These are phyloP conservation scores for Cygnus atratus DNA, from an alignment of 2,113 vertebrate genomes.

Conservation along the genomic window DNA sequence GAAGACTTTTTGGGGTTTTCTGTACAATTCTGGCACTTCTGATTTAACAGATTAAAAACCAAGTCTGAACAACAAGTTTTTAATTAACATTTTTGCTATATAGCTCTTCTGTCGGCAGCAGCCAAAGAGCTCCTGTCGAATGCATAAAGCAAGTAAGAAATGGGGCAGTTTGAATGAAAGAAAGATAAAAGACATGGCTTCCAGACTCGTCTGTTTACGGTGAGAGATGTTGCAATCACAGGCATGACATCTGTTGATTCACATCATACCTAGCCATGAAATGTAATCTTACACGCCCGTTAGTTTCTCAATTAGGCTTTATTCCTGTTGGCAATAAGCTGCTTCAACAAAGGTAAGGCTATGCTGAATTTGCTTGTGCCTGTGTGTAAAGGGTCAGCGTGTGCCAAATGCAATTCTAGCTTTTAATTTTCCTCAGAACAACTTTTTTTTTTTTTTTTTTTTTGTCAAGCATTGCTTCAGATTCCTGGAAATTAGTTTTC, in stretches of 20 bases:
- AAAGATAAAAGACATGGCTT: not conserved
- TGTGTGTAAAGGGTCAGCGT: not conserved
- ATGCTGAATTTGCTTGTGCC: accelerated
- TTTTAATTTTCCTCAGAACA: not conserved
- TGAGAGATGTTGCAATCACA: conserved; percentile 15
- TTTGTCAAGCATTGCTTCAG: not conserved
- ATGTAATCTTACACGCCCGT: not conserved
- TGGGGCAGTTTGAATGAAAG: not conserved
- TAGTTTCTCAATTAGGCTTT: not conserved
- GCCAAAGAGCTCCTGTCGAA: not conserved
- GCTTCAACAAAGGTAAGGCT: not conserved
- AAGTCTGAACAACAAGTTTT: not conserved
- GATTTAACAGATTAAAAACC: not conserved
- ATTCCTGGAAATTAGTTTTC: not conserved
- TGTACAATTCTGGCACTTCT: not conserved
- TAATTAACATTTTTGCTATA: not conserved
- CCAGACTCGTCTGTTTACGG: not conserved
- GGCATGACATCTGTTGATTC: not conserved
- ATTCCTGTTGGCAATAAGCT: not conserved
- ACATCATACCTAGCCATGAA: not conserved
- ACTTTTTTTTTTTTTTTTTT: not conserved
- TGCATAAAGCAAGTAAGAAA: not conserved
- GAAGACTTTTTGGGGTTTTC: not conserved
- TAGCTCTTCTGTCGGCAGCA: not conserved
- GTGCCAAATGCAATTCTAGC: not conserved